Conservation (phyloP, 1,140 invertebrate species). For the Oscheius sp. region DNA sequence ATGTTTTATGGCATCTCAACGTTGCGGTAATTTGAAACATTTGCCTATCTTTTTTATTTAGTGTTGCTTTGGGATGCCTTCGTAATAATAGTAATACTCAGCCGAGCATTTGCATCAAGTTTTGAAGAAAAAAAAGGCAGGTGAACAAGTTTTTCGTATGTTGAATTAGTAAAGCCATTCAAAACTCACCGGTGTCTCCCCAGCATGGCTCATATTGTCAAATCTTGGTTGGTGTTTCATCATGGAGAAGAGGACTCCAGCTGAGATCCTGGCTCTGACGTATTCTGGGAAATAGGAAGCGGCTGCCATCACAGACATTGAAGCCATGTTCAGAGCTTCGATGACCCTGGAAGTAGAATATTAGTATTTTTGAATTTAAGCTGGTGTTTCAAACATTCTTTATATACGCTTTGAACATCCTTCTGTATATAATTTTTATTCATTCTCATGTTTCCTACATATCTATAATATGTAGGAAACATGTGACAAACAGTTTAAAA, state of each 20-base stretch:
- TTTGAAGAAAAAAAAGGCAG: no score
- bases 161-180: background rate
- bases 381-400: no score
- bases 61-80: background rate
- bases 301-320: constrained; percentile 59
- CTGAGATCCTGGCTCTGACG: constrained; percentile 61
- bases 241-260: constrained; percentile 61
- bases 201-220: constrained; percentile 58
- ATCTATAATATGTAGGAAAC: no score
- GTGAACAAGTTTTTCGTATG: no score
- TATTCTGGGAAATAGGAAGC: constrained; percentile 64
- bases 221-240: constrained; percentile 60
- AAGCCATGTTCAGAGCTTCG: constrained; percentile 58
- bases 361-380: background rate
- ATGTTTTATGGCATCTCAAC: background rate
- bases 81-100: background rate
- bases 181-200: constrained; percentile 30
- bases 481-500: no score
- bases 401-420: no score
- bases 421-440: no score
- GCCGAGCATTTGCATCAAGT: no score
- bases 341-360: constrained; percentile 45
- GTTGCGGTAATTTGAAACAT: background rate
- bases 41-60: background rate
- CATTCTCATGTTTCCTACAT: no score